Percentiles rank a stretch among this genome's conserved stretches.
These are phyloP conservation scores for Mimachlamys varia DNA, from an alignment of 2,888 invertebrate species.

Conservation along the genomic window DNA sequence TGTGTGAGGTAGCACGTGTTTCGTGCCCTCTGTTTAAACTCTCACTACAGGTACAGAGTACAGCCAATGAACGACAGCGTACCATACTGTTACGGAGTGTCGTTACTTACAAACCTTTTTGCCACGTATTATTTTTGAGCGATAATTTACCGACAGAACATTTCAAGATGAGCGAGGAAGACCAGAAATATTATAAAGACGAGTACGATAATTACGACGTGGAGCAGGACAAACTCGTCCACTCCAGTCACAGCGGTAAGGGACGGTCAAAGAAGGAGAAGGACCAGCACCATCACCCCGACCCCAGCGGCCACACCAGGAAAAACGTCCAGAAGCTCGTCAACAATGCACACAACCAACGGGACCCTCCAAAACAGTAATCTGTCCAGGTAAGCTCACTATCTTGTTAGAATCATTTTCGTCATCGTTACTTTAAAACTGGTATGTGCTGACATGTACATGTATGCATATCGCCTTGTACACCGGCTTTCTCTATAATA, in stretches of 20 bases:
- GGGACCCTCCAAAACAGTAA: not conserved
- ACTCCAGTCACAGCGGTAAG: constrained; percentile 94
- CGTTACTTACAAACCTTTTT: not conserved
- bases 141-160: not conserved
- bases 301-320: constrained; percentile 95
- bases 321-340: constrained; percentile 87
- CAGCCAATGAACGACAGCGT: constrained; percentile 1
- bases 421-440: too few species aligned
- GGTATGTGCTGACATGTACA: not conserved
- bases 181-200: constrained; percentile 83
- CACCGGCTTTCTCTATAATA: too few species aligned
- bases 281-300: constrained; percentile 93
- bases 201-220: constrained; percentile 97
- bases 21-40: constrained; percentile 12
- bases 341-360: constrained; percentile 75
- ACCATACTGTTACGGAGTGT: not conserved
- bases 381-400: not conserved
- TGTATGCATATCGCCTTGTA: too few species aligned
- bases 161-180: constrained; percentile 53
- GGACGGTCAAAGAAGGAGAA: constrained; percentile 95
- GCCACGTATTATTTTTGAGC: constrained; percentile 10
- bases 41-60: not conserved
- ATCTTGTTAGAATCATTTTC: too few species aligned
- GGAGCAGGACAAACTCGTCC: constrained; percentile 94
- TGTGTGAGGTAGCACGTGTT: constrained; percentile 25